Base-by-base conservation (phyloP, 2,888 invertebrate species). In the Sepiola atlantica region DNA sequence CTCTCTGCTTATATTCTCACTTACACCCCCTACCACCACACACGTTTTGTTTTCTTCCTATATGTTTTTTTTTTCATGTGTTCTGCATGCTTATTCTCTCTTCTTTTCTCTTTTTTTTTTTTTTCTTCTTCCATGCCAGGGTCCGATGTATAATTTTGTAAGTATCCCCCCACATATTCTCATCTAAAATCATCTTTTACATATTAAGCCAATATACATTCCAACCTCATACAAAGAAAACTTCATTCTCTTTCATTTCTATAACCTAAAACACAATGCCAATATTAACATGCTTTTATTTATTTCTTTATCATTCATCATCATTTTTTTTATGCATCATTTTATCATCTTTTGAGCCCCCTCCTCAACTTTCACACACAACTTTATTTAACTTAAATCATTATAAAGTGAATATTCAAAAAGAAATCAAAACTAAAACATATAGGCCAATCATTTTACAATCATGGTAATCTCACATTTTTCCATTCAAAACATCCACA, bases 81-180 rank as follows among this genome's bases (percentile, higher is more conserved):
- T 92, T 16, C 55, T 32, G 45, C n/a, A 54, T n/a, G 35, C 54
- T 92, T 32, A 55, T 55, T 92, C 8, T 28, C 35, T 92, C 92
- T 92, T 45, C 92, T 45, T 92, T 55, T 92, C 55, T 55, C 55
- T 92, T 55, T 92, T 91, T 55, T 92, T 92, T 35, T 92, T 55
- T 92, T 91, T 55, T 92, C 54, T 35, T 90, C 28, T 35, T 90
- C 90, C 92, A 45, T 45, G 35, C 92, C 92, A 92, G 92, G 92
- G 92, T 45, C 92, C 45, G 92, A 92, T 92, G 92, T 92, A 92
- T 92, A 55, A 92, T 45, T 92, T 92, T 92, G 92, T 92, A 92
- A 92, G 92, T 92, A 92, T 92, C 92, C 55, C 92, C 92, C 92
- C 32, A 55, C 55, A n/a, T 14, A 32, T 77, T 77, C 77, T n/a